These are phyloP conservation scores for Lepilemur ruficaudatus DNA, from an alignment of 2,797 vertebrate genomes.

Conservation along the genomic window DNA sequence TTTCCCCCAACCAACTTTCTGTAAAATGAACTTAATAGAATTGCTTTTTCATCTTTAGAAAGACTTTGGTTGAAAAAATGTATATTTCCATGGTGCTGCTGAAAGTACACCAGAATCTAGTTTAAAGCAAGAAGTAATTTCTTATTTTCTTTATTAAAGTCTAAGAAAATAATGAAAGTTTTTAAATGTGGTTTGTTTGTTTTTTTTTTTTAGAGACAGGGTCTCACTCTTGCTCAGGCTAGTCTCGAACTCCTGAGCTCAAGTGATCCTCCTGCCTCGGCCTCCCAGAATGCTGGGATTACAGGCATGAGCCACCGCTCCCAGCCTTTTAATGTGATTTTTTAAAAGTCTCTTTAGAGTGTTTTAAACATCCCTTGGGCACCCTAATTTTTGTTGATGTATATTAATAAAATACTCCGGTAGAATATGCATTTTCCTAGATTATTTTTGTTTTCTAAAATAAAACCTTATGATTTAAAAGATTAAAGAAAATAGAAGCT, in stretches of 20 bases:
- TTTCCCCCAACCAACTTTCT: slow-evolving; percentile 27
- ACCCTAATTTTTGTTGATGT: slow-evolving; percentile 44
- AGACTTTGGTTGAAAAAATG: slow-evolving; percentile 33
- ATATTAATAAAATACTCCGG: slow-evolving; percentile 11
- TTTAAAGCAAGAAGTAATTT: slow-evolving; percentile 32
- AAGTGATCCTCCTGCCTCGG: no score
- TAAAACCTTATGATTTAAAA: slow-evolving; percentile 44
- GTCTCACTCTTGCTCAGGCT: no score
- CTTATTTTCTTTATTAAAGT: slow-evolving; percentile 22
- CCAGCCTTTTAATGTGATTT: neutral
- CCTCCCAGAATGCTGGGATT: no score
- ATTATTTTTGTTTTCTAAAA: slow-evolving; percentile 21
- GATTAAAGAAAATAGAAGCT: slow-evolving; percentile 35
- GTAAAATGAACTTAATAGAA: slow-evolving; percentile 16
- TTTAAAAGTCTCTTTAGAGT: slow-evolving; percentile 27
- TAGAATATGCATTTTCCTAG: slow-evolving; percentile 32
- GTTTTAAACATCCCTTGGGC: slow-evolving; percentile 23
- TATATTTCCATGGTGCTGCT: slow-evolving; percentile 12
- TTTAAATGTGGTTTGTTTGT: neutral
- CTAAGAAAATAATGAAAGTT: slow-evolving; percentile 22
- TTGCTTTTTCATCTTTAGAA: slow-evolving; percentile 48
- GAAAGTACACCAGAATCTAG: slow-evolving; percentile 21
- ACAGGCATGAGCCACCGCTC: no score
- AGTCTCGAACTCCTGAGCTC: no score
- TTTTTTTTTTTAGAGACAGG: neutral